Percentiles rank a stretch among this genome's conserved stretches.
Conservation (phyloP, 1,140 invertebrate genomes). For the Philotrypesis tridentata region DNA sequence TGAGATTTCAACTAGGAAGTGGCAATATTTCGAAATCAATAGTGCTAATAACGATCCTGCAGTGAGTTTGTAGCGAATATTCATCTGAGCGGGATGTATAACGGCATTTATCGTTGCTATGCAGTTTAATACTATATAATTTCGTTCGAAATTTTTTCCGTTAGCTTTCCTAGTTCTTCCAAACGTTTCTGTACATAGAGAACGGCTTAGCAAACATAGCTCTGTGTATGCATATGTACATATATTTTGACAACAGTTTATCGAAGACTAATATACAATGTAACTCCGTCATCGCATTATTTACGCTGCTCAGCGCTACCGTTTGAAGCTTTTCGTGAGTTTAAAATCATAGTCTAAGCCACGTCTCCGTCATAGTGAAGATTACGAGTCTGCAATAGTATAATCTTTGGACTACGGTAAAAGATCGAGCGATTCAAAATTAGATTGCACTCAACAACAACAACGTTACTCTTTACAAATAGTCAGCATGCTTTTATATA, state of each 20-base stretch:
- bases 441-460: background rate
- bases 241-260: constrained; percentile 5
- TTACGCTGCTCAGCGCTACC: background rate
- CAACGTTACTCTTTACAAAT: constrained; percentile 37
- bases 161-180: background rate
- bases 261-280: background rate
- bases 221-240: too few relatives aligned
- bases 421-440: constrained; percentile 1
- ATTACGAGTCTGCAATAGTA: background rate
- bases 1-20: background rate
- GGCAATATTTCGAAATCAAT: constrained; percentile 18
- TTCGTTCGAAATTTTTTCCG: background rate
- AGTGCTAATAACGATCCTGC: constrained; percentile 1
- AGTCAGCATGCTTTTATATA: constrained; percentile 14
- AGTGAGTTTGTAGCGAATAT: background rate
- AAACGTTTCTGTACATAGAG: background rate
- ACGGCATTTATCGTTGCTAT: constrained; percentile 3
- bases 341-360: background rate
- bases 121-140: constrained; percentile 15
- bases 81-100: background rate
- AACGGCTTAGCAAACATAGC: background rate
- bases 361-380: background rate
- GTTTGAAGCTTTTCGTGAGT: too few relatives aligned
- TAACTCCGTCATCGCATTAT: background rate
- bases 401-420: background rate